Conservation (phyloP, 1,140 invertebrate species). For the Drosophila miranda region DNA sequence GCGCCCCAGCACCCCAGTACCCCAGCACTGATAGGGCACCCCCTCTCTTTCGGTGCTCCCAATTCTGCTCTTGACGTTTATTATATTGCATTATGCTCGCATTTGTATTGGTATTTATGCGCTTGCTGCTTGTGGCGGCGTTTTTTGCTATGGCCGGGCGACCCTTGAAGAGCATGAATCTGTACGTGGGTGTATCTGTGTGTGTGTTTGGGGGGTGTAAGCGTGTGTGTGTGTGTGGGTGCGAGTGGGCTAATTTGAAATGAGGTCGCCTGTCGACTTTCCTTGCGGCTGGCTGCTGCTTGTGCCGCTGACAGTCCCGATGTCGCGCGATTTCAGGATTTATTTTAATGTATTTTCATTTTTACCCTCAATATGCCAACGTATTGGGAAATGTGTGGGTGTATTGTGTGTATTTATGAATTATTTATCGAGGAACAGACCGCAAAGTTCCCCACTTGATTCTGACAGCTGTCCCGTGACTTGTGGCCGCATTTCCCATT, state of each 20-base stretch:
- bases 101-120: slow-evolving; percentile 74
- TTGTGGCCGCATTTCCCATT: not conserved
- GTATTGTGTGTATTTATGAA: slow-evolving; percentile 59
- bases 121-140: slow-evolving; percentile 34
- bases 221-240: not conserved
- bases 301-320: slow-evolving; percentile 33
- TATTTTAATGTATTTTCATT: slow-evolving; percentile 71
- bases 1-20: slow-evolving; percentile 10
- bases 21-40: slow-evolving; percentile 1
- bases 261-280: slow-evolving; percentile 53
- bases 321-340: slow-evolving; percentile 54
- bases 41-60: slow-evolving; percentile 28
- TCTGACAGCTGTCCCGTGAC: slow-evolving; percentile 43
- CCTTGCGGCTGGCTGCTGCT: slow-evolving; percentile 4
- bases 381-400: slow-evolving; percentile 28
- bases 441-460: slow-evolving; percentile 39
- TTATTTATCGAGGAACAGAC: slow-evolving; percentile 65
- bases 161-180: slow-evolving; percentile 21
- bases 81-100: slow-evolving; percentile 72
- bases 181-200: not conserved
- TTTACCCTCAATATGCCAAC: slow-evolving; percentile 47
- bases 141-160: slow-evolving; percentile 24
- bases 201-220: not conserved
- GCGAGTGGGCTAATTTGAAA: slow-evolving; percentile 70
- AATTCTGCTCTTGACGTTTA: slow-evolving; percentile 71